Conservation (phyloP, 2,113 vertebrate species). For the Hemiscyllium ocellatum region DNA sequence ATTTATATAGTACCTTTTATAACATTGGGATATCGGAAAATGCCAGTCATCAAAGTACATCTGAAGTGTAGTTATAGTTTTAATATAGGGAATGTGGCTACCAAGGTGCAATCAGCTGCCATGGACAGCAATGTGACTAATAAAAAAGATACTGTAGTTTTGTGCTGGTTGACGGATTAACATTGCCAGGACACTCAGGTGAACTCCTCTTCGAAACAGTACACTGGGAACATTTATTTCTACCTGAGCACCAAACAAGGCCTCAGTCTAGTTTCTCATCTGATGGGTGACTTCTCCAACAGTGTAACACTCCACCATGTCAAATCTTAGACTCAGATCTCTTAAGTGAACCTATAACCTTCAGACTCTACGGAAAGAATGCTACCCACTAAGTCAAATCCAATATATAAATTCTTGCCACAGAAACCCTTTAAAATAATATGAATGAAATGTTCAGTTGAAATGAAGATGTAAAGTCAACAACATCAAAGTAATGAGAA, state of each 20-base stretch:
- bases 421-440: background rate
- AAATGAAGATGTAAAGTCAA: background rate
- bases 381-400: background rate
- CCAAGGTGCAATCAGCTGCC: background rate
- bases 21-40: background rate
- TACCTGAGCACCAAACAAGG: background rate
- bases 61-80: background rate
- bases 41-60: background rate
- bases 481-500: background rate
- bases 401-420: conserved; percentile 56
- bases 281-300: background rate
- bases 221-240: background rate
- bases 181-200: background rate
- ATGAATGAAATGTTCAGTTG: background rate
- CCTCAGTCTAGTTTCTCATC: background rate
- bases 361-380: background rate
- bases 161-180: background rate
- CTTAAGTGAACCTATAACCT: background rate
- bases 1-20: background rate
- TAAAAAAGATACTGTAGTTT: background rate
- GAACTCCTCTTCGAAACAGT: background rate
- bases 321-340: background rate
- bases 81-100: background rate
- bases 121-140: background rate
- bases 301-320: background rate